Evolutionary conservation across 1,140 invertebrate genomes (phyloP), one percentile per base, ranked within the genome.

Genomic region (Aphelenchoides fujianensis): DNA sequence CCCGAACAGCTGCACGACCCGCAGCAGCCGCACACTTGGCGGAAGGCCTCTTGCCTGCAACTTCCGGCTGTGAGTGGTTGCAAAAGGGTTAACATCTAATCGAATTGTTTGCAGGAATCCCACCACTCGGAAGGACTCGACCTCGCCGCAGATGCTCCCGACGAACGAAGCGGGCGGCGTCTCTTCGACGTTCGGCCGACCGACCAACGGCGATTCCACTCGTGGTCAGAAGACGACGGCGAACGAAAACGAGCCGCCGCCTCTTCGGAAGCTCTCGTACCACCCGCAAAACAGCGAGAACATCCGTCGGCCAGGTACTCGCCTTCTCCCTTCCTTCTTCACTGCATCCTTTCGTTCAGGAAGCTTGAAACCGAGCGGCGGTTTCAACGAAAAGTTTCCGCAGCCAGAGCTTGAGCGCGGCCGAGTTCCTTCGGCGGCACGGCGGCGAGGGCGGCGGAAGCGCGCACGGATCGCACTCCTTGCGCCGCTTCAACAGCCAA

Each of bases 31-130:
- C 55, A 59, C 7, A 59, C 5, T 5, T 59, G 55, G 55, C 55
- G 55, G 23, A 59, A 59, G 34, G 55, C 55, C 12, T 59, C 55
- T 59, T 30, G 55, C 55, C 34, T 59, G 55, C 23, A 59, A 59
- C 55, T 59, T 59, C 23, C 5, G 55, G 5, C 23, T 59, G 55
- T 59, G 34, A 59, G 55, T 59, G n/a, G n/a, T n/a, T n/a, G n/a
- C n/a, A n/a, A n/a, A n/a, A n/a, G n/a, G n/a, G n/a, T n/a, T n/a
- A n/a, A n/a, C n/a, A n/a, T n/a, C n/a, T 48, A 48, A 48, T 48
- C 41, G 41, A 48, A 16, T 48, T 5, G 19, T 19, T 59, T 59
- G n/a, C 19, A 59, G 55, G 19, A 59, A 59, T 59, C 55, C 55
- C 28, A 59, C 23, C 28, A 59, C 55, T 30, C 55, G 55, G 5